Base-by-base conservation (phyloP, 1,140 invertebrate genomes). In the Colletes gigas region DNA sequence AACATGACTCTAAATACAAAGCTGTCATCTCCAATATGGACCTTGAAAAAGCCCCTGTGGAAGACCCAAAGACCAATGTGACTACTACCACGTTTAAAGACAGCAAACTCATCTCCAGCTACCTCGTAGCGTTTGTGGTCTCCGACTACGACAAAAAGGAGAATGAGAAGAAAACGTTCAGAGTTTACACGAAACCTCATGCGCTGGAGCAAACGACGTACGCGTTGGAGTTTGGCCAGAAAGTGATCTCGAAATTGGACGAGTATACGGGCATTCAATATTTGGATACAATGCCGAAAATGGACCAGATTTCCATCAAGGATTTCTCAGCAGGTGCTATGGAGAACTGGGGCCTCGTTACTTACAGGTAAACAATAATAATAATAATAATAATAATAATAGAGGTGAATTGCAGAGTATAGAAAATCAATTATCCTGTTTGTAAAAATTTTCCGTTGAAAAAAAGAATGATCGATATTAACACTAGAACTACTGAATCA, bases 291-390 rank as follows among this genome's bases (percentile, higher is more conserved):
- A 55, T 94, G 7, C 55, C 73, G 0, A 94, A 95, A 88, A 87
- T 94, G 85, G 95, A 96, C 87, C 94, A 96, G 88, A 94, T 97
- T 44, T 95, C 96, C 12, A 94, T 97, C 63, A 96, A 96, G 4
- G 95, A 97, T 82, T 98, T 98, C 92, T 93, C 94, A 1, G 95
- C 97, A 0, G 97, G 96, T 50, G 98, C 97, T 41, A 97, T 98
- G 96, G 97, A 98, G 90, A 97, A 98, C 92, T 98, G 97, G 95
- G 95, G 95, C 10, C 88, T 96, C 0, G 93, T 96, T 3, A 95
- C 94, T 4, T 96, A 95, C 80, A 92, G 94, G 94, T 94, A 93
- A 94, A 89, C n/a, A n/a, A n/a, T n/a, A n/a, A n/a, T n/a, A n/a
- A n/a, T n/a, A n/a, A n/a, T n/a, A n/a, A n/a, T n/a, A n/a, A n/a